Evolutionary conservation across 53 echinoderm and acorn worm species (phyloP), one percentile per base, ranked within the genome.

Genomic region (Antedon mediterranea): DNA sequence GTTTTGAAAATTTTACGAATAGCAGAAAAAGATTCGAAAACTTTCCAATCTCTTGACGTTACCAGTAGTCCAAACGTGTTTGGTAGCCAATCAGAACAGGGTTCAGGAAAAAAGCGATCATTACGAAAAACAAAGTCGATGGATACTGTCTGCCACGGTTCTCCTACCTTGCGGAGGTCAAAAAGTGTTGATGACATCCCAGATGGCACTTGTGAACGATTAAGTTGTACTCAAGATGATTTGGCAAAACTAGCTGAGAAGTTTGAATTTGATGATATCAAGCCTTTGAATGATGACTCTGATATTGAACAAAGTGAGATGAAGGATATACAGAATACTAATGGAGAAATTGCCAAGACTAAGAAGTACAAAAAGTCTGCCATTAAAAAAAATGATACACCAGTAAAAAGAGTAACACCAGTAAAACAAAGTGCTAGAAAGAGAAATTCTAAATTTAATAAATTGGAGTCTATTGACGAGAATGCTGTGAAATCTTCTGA

Each of bases 211-310:
- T 23, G 57, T 57, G 23, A 57, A 15, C 57, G 7, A 2, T 57
- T 57, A 26, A 57, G 23, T 57, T 57, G 83, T 32, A 80, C 88
- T 31, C 90, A 90, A 43, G 79, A 82, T 26, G 87, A 90, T 74
- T 71, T 90, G 13, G 91, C 88, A 28, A 88, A 83, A 31, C 78
- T 88, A 72, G 91, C 89, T 20, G 91, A 94, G 26, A 86, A 75
- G 75, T 87, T 82, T 23, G 94, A 94, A 78, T 74, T 91, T 32
- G 94, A 94, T 28, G 94, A 91, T 9, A 90, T 94, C 33, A 85
- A 85, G 18, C 94, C 94, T 4, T 76, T 94, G 44, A 85, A 75
- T 75, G 86, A 88, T 82, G 90, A 90, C 4, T 75, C 82, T 20
- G 87, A 90, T 43, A 43, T 79, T 41, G 87, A 90, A 72, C 81